Base-by-base conservation (phyloP, 2,797 vertebrate genomes). In the Brachyrhaphis roseni region DNA sequence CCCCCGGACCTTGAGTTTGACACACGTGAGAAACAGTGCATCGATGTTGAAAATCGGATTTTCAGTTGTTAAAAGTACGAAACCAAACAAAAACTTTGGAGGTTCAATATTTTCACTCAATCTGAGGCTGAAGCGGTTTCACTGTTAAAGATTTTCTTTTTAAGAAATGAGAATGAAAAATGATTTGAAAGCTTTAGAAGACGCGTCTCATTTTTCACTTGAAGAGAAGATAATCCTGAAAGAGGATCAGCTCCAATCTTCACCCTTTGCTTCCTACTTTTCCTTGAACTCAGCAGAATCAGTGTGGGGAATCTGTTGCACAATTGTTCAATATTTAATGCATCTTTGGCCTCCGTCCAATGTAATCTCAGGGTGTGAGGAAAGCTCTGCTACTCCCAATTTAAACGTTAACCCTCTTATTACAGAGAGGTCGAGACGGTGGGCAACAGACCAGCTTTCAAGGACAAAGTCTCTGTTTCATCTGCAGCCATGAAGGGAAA, bases 311-410 rank as follows among this genome's bases (percentile, higher is more conserved):
- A 90, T 55, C 77, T 73, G 83, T 78, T 83, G 75, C 83, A 76
- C 12, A 18, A 78, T 34, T 66, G 75, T 82, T 90, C 74, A 59
- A 92, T 91, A 85, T 89, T 87, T 84, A 82, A 91, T 85, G 91
- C 84, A 36, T 91, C 75, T 72, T 34, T 93, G 92, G 92, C 87
- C 43, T 15, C 36, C 0, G 1, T 76, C 92, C 91, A 92, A 64
- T 76, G 78, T 89, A 79, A 91, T 93, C 88, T 87, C 34, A 82
- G 87, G 71, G 78, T 84, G n/a, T 1, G 16, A 72, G 79, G 78
- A 78, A 80, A 84, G 78, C 78, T 78, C 47, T 49, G 81, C 16
- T 26, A 76, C 66, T 77, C 81, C 43, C 26, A 16, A 26, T 47
- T 71, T 8, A 7, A 28, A 86, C 78, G 74, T 79, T 34, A 73